These are phyloP conservation scores for Sipha maydis DNA, from an alignment of 2,888 invertebrate genomes.

Conservation along the genomic window DNA sequence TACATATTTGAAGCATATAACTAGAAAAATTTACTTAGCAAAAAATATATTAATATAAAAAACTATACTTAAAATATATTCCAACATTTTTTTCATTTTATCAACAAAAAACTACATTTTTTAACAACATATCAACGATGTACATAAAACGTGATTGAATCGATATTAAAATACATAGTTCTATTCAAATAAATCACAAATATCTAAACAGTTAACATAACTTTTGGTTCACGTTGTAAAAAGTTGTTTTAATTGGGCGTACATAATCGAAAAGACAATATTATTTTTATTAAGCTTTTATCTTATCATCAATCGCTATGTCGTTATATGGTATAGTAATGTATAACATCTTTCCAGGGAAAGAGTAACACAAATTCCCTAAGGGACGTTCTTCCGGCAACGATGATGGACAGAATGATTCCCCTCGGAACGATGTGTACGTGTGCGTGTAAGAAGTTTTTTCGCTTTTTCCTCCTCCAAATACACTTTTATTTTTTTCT, in stretches of 20 bases:
- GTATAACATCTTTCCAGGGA: conserved; percentile 45
- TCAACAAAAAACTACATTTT: no score
- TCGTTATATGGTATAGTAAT: neutral
- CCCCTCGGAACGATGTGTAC: conserved; percentile 52
- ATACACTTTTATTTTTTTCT: conserved; percentile 35
- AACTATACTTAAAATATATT: no score
- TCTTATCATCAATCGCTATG: conserved; percentile 30
- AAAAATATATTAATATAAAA: no score
- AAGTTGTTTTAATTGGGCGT: neutral
- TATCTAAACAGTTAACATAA: neutral
- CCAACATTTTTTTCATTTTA: no score
- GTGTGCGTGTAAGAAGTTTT: conserved; percentile 33
- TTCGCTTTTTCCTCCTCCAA: conserved; percentile 11
- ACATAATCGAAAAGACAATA: neutral
- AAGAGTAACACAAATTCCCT: conserved; percentile 40
- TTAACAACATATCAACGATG: no score
- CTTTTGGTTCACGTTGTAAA: neutral
- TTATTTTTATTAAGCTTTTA: conserved; percentile 32
- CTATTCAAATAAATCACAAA: neutral
- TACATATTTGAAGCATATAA: no score
- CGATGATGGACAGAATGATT: conserved; percentile 62
- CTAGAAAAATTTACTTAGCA: no score
- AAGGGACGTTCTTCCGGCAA: conserved; percentile 55
- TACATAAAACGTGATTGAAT: no score
- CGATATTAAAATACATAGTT: no score